phyloP scores from a whole-genome alignment of 2,797 vertebrate species.

The Coreius guichenoti region DNA sequence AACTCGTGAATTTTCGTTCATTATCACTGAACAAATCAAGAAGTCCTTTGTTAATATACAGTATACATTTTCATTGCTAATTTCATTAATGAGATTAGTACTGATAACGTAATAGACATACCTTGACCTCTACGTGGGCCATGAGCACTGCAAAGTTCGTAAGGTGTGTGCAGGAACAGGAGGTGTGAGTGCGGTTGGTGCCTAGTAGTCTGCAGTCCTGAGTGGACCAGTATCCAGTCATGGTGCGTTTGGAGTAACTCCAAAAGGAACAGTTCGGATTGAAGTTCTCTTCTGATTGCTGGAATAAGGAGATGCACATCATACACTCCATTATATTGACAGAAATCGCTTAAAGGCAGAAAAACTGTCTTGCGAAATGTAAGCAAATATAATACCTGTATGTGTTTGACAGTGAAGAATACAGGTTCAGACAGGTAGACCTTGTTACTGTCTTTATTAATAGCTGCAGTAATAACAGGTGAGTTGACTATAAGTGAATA shows the following conservation, averaged over 20 bases:
- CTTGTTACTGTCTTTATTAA: constrained; percentile 98
- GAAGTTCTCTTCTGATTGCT: constrained; percentile 98
- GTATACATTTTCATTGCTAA: not conserved
- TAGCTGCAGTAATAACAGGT: constrained; percentile 94
- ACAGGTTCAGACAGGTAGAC: constrained; percentile 97
- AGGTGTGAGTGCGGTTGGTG: constrained; percentile 96
- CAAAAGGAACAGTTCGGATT: constrained; percentile 99
- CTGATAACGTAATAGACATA: constrained; percentile 65
- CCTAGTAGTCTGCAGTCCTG: constrained; percentile 94
- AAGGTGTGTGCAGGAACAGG: constrained; percentile 97
- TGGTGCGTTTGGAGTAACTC: constrained; percentile 98
- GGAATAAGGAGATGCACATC: constrained; percentile 41
- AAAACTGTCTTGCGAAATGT: not conserved
- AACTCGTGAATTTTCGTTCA: not conserved
- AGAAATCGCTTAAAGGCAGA: not conserved
- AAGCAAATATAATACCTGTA: constrained; percentile 81
- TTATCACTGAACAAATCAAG: not conserved
- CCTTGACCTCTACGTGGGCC: constrained; percentile 97
- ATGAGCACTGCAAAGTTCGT: constrained; percentile 98
- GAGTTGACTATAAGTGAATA: constrained; percentile 98
- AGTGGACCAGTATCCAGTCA: constrained; percentile 97
- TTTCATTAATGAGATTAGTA: not conserved
- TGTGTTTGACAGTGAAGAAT: constrained; percentile 94
- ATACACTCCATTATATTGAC: not conserved
- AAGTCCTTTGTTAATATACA: not conserved